phyloP scores from a whole-genome alignment of 2,113 vertebrate genomes.

The Porphyrio hochstetteri region DNA sequence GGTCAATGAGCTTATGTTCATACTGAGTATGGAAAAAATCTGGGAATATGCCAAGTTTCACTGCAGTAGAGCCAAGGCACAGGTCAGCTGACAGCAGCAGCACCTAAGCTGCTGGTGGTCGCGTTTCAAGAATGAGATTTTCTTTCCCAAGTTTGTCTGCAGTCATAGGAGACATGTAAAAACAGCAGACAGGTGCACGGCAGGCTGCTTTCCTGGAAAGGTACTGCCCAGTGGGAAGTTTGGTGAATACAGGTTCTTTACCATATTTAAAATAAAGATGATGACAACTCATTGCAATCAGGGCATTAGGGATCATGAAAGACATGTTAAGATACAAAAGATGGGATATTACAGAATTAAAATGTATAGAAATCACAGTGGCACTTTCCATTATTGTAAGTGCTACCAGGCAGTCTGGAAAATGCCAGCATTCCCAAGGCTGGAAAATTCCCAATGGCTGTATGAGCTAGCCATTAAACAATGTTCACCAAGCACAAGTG shows the following conservation, averaged over 20 bases:
- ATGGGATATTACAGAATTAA: not conserved
- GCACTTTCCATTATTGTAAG: not conserved
- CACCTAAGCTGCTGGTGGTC: not conserved
- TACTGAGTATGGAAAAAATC: not conserved
- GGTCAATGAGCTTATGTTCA: slow-evolving; percentile 37
- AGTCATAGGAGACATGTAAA: not conserved
- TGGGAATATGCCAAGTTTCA: not conserved
- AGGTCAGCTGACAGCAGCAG: not conserved
- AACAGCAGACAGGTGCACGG: not conserved
- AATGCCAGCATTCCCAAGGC: not conserved
- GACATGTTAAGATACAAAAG: not conserved
- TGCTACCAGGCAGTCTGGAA: not conserved
- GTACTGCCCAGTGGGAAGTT: not conserved
- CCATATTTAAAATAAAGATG: not conserved
- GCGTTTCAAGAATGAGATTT: not conserved
- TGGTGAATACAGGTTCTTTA: not conserved
- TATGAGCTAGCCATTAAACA: not conserved
- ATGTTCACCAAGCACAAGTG: not conserved
- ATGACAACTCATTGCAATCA: not conserved
- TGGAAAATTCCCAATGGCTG: not conserved
- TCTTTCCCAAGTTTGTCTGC: not conserved
- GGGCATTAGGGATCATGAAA: not conserved
- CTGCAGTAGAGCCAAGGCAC: not conserved
- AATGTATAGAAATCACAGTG: not conserved
- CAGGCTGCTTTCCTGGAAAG: not conserved